Evolutionary conservation across 2,797 vertebrate genomes (phyloP), one percentile per base, ranked within the genome.

Genomic region (Acanthurus lineatus): DNA sequence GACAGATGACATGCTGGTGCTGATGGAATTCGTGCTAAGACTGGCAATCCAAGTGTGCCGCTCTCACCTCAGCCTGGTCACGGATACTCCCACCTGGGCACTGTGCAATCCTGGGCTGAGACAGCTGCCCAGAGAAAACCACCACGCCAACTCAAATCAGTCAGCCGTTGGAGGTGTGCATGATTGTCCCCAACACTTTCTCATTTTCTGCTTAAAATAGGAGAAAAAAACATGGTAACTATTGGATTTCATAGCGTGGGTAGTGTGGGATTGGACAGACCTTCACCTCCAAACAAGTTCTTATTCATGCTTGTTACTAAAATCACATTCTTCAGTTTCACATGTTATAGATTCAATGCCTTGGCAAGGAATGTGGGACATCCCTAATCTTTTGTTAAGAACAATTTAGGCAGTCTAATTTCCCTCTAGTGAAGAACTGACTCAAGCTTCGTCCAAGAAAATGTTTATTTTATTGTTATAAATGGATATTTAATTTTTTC

Each of bases 11-110:
- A 72, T 71, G 77, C 59, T 66, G 85, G 83, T 86, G 86, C 76
- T 90, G 90, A 93, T 77, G 82, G 84, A 93, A 88, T 83, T 87
- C 53, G 7, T 81, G 52, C 81, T 91, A 63, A 88, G 89, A 79
- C 79, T 82, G 82, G 86, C 80, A 87, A 82, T 56, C 49, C 28
- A 28, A 89, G 68, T 77, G 79, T 72, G 72, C 61, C 25, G 20
- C 81, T 57, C 69, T 69, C 64, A 44, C 65, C 51, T 19, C 3
- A 0, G 67, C 42, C 57, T 32, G 45, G 77, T 84, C 83, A 76
- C 45, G 53, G 79, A 90, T 86, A 82, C 68, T 76, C 84, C 81
- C 85, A 88, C 71, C 79, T 84, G 73, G 52, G 73, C 70, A 58
- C n/a, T 62, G 72, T 54, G 67, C 52, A 82, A 73, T 45, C 28